Evolutionary conservation across 2,888 invertebrate genomes (phyloP), one percentile per base, ranked within the genome.

Genomic region (Netelia fuscicornis): DNA sequence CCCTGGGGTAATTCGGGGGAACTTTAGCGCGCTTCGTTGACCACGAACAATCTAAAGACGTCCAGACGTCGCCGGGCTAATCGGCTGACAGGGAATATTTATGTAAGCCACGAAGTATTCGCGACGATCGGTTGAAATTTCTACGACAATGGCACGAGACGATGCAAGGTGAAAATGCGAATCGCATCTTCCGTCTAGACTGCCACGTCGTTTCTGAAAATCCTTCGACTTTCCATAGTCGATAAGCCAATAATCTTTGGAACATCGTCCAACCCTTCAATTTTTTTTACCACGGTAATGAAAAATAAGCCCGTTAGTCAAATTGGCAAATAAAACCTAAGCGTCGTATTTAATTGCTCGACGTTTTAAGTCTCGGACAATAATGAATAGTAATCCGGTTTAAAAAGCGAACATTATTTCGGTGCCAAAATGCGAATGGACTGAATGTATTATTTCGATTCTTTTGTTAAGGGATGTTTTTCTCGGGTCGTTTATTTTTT

Each of bases 31-130:
- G 85, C 81, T 72, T 68, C 76, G 81, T 83, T 84, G 86, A 85
- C 13, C 58, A 13, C 65, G 10, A 54, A 37, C 48, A 30, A 71
- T 52, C 65, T 62, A 65, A 75, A 68, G 75, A 76, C 72, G 79
- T 79, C 89, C 84, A 87, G 87, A 87, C 89, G 88, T 83, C 89
- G 89, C 88, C 89, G 81, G 48, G 48, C 86, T 83, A 83, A 87
- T 81, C 84, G 78, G 83, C 68, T 71, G 74, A 85, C 25, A 64
- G 9, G 52, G 52, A 9, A 56, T 20, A 56, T 20, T 17, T 56
- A 20, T 17, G 20, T 56, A 56, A 56, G 17, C 9, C 20, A 56
- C 20, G n/a, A 13, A 56, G 20, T 17, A 13, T 20, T 56, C 58
- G 58, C 58, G 58, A 17, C 58, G 58, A 58, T 17, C 10, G n/a